Evolutionary conservation across 2,888 invertebrate species (phyloP), one percentile per base, ranked within the genome.

Genomic region (Tigriopus californicus): DNA sequence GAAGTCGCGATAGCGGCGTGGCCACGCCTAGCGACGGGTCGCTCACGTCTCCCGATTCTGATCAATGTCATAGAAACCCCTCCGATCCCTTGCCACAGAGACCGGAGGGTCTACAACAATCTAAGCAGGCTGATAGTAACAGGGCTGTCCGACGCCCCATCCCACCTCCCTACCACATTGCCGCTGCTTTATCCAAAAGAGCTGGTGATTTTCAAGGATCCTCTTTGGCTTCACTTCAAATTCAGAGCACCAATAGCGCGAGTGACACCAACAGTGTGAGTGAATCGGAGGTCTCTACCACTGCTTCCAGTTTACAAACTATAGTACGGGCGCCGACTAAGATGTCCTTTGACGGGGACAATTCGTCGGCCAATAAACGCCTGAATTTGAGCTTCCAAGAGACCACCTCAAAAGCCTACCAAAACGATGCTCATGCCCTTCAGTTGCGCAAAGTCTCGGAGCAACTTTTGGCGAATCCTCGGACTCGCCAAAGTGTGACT

Each of bases 101-200:
- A 15, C 58, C 58, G 10, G 44, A 33, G 20, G 52, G 41, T 10
- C 22, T 58, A 18, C 49, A 57, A 24, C 46, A 57, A 18, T 58
- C 57, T 8, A 46, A 51, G 55, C 46, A 60, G 24, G 15, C 40
- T 8, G 61, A 58, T 41, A 18, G 53, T 8, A n/a, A n/a, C n/a
- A 25, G 15, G n/a, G 58, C 44, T 42, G 52, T 49, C 20, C 55
- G 61, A 25, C 60, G 58, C 44, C 61, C 57, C 40, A 60, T 54
- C 41, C 86, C 86, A 15, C 86, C 86, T 1, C 86, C 86, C 1
- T 87, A 86, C 72, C 84, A 86, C 67, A 83, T 86, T 67, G 86
- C 85, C 33, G 84, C 85, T 24, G 82, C 80, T 2, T 85, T 81
- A 67, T 85, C 86, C 13, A 85, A 84, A 74, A 84, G 85, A 67